Percentiles rank a stretch among this genome's conserved stretches.
phyloP scores from a whole-genome alignment of 1,140 invertebrate species.

The Leguminivora glycinivorella region DNA sequence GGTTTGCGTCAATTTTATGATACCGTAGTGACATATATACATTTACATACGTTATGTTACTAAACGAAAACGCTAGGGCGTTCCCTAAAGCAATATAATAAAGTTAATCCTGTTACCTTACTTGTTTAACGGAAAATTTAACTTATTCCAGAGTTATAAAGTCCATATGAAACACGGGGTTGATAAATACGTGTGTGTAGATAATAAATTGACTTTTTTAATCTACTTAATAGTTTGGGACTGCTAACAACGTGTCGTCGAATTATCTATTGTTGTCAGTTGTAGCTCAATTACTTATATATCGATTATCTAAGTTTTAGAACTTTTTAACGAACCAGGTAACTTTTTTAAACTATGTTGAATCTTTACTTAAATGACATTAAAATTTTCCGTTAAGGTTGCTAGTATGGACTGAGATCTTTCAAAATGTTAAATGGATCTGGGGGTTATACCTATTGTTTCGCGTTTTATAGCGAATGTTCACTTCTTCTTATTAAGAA shows the following conservation, averaged over 20 bases:
- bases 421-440: too few relatives aligned
- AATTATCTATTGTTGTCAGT: background rate
- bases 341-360: too few relatives aligned
- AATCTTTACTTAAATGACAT: too few relatives aligned
- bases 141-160: background rate
- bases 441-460: too few relatives aligned
- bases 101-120: constrained; percentile 1
- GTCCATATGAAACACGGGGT: background rate
- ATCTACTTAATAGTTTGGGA: background rate
- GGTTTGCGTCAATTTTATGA: background rate
- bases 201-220: background rate
- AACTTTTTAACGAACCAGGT: too few relatives aligned
- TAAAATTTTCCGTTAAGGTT: too few relatives aligned
- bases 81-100: constrained; percentile 5
- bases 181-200: background rate
- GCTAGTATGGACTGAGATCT: too few relatives aligned
- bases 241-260: background rate
- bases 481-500: too few relatives aligned
- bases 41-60: background rate
- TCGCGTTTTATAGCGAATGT: too few relatives aligned
- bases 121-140: background rate
- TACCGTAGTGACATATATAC: constrained; percentile 7
- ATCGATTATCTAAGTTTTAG: background rate
- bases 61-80: background rate
- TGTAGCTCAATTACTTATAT: background rate